phyloP scores from a whole-genome alignment of 2,888 invertebrate species.

The Harpagoxenus sublaevis region DNA sequence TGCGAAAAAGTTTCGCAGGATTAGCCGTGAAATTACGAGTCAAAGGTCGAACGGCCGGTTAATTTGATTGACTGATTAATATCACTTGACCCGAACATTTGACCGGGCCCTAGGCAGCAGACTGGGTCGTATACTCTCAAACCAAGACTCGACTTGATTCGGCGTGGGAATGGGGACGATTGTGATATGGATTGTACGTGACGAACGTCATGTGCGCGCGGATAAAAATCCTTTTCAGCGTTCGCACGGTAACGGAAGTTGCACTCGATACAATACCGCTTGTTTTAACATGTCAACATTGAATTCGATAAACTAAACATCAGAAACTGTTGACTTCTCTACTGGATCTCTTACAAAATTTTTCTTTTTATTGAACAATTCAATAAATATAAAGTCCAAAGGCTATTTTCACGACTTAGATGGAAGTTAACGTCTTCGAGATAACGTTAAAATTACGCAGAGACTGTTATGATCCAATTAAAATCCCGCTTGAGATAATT shows the following conservation, averaged over 20 bases:
- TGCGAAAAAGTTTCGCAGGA: conserved; percentile 80
- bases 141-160: conserved; percentile 63
- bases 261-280: background rate
- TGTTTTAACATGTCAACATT: background rate
- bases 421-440: background rate
- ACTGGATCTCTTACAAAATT: background rate
- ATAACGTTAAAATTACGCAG: conserved; percentile 16
- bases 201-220: conserved; percentile 16
- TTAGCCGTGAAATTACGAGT: conserved; percentile 54
- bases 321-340: background rate
- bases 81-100: conserved; percentile 79
- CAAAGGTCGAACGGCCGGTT: conserved; percentile 73
- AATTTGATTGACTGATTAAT: conserved; percentile 81
- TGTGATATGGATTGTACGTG: conserved; percentile 69
- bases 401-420: background rate
- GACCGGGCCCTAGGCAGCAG: conserved; percentile 67
- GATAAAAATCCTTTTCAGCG: conserved; percentile 2
- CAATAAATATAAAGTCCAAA: background rate
- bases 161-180: conserved; percentile 77
- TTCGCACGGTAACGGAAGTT: background rate
- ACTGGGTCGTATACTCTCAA: conserved; percentile 63
- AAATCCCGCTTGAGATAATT: background rate
- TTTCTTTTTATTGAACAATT: background rate
- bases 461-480: conserved; percentile 5
- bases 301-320: background rate